Base-by-base conservation (phyloP, 2,888 invertebrate genomes). In the Subacronicta megacephala region DNA sequence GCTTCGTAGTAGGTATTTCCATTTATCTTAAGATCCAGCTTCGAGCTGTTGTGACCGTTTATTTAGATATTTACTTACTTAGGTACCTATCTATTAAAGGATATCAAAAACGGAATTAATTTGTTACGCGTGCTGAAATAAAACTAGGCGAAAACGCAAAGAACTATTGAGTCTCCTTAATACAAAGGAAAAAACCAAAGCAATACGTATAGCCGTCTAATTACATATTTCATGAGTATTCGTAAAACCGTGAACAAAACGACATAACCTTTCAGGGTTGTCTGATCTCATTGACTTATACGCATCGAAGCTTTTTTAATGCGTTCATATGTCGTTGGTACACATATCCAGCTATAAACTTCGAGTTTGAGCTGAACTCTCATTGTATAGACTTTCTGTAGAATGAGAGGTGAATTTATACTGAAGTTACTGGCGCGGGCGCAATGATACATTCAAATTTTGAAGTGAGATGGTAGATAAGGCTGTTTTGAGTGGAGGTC, bases 201-300 rank as follows among this genome's bases (percentile, higher is more conserved):
- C 26, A 26, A 18, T 13, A 18, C n/a, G 6, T n/a, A 17, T 29
- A 43, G 7, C 17, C 16, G 29, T 31, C 16, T 13, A 23, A 26
- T 9, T 26, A 23, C 16, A 36, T 31, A 23, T 40, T 29, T 12
- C 15, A 26, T 15, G 10, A 35, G n/a, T 10, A 12, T 37, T 37
- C 16, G 26, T 7, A 12, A 46, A 26, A 15, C 45, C 26, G 81
- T 77, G 78, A 82, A 82, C 70, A 78, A 81, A 78, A 78, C 69
- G 65, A 57, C 60, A 56, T 78, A 78, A 77, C 87, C 86, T 88
- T 89, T 85, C 83, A 84, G 83, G 83, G 87, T 80, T 83, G 85
- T 85, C 84, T 40, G 72, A 84, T 81, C 78, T 62, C 65, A 72
- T 86, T 80, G 81, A 78, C 81, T 76, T 82, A 72, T 76, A 72